Percentiles rank a stretch among this genome's conserved stretches.
Evolutionary conservation across 2,113 vertebrate species (phyloP).

Genomic region (Ochotona curzoniae): DNA sequence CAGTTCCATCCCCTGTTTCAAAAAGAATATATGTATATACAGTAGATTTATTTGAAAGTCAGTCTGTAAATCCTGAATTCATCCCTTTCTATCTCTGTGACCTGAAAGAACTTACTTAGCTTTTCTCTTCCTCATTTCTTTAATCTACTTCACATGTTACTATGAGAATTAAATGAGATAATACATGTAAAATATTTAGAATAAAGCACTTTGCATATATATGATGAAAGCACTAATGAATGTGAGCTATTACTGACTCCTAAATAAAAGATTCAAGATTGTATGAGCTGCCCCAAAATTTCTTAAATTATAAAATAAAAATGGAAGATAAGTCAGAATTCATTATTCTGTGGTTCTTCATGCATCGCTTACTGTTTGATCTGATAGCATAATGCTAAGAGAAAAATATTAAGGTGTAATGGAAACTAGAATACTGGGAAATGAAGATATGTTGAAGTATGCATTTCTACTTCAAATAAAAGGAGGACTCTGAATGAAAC

Average conservation of each 20-base stretch:
- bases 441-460: too few species aligned
- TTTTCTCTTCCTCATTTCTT: background rate
- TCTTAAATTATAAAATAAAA: constrained; percentile 7
- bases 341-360: background rate
- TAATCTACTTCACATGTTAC: background rate
- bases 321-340: background rate
- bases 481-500: too few species aligned
- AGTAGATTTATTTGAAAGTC: background rate
- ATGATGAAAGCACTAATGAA: background rate
- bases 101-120: background rate
- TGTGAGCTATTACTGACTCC: background rate
- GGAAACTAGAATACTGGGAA: too few species aligned
- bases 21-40: background rate
- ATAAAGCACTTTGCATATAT: background rate
- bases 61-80: background rate
- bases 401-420: background rate
- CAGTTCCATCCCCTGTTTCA: background rate
- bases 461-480: too few species aligned
- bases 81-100: background rate
- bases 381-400: background rate
- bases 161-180: background rate
- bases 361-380: constrained; percentile 12
- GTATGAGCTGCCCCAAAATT: background rate
- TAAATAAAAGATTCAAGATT: constrained; percentile 6
- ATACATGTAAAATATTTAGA: background rate